Evolutionary conservation across 2,888 invertebrate species (phyloP), one percentile per base, ranked within the genome.

Genomic region (Patella pellucida): DNA sequence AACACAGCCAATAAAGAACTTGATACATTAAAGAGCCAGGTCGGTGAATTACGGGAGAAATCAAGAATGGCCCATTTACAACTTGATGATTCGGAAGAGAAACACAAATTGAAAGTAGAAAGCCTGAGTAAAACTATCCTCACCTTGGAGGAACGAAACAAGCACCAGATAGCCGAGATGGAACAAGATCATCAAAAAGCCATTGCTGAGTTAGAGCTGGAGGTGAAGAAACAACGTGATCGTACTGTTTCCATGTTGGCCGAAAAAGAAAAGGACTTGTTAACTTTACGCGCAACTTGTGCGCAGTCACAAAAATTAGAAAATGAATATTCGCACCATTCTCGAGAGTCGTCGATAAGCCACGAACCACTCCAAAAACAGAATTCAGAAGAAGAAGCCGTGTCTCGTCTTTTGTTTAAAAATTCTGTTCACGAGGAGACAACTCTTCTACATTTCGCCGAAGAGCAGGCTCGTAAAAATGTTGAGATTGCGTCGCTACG

Each of bases 401-500:
- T 87, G 0, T 80, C 79, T 14, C 73, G 82, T 69, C 78, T 87
- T 1, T 78, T 88, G 31, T 81, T 85, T 27, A 78, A 82, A 23
- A 83, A 85, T 2, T 68, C 70, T 19, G 78, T 79, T 73, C 85
- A 87, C 76, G 84, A 84, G 72, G 89, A 90, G 68, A 83, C 86
- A 56, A 83, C 86, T 80, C 94, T 96, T 93, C 89, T 96, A 56
- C 95, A 96, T 91, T 96, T 95, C 87, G 95, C 94, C 73, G 95
- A 96, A 89, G 96, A 96, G 92, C 90, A 95, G 82, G 95, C 96
- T 0, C 91, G 96, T 12, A 94, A 94, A 85, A 95, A 96, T 80
- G 94, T 95, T 50, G 96, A 96, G 89, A 94, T 96, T 67, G 92
- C 94, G 0, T 92, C 93, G 75, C 92, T 96, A 41, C 92, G 96